phyloP scores from a whole-genome alignment of 1,140 invertebrate genomes.

The Rhizoglyphus robini region DNA sequence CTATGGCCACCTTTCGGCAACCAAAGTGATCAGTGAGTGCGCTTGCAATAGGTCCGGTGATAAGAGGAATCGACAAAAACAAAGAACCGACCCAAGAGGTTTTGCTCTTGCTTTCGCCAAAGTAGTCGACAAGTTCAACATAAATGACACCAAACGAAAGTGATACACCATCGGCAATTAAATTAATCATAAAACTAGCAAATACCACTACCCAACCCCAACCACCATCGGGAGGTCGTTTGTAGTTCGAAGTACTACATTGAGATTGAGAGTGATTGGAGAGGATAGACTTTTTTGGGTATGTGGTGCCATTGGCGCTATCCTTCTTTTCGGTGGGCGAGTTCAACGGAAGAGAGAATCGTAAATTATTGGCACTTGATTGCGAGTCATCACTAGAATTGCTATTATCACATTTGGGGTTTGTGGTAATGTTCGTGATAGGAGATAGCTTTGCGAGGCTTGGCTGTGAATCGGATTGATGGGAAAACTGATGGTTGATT shows the following conservation, averaged over 20 bases:
- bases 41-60: conserved; percentile 75
- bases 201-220: conserved; percentile 64
- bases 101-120: conserved; percentile 59
- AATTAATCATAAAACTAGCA: conserved; percentile 71
- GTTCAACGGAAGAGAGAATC: neutral
- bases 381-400: too few relatives aligned
- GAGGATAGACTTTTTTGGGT: neutral
- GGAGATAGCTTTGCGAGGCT: too few relatives aligned
- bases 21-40: conserved; percentile 73
- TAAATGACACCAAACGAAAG: conserved; percentile 83
- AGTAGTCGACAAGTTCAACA: conserved; percentile 70
- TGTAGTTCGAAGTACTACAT: neutral
- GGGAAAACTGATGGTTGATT: too few relatives aligned
- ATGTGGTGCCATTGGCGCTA: neutral
- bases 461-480: too few relatives aligned
- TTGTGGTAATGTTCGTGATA: too few relatives aligned
- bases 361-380: too few relatives aligned
- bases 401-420: too few relatives aligned
- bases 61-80: conserved; percentile 74
- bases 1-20: conserved; percentile 57
- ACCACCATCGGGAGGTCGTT: conserved; percentile 36
- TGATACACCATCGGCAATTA: conserved; percentile 86
- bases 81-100: conserved; percentile 55
- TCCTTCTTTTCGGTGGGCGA: neutral
- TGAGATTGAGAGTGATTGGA: neutral